These are phyloP conservation scores for Solea solea DNA, from an alignment of 2,113 vertebrate species.

Conservation along the genomic window DNA sequence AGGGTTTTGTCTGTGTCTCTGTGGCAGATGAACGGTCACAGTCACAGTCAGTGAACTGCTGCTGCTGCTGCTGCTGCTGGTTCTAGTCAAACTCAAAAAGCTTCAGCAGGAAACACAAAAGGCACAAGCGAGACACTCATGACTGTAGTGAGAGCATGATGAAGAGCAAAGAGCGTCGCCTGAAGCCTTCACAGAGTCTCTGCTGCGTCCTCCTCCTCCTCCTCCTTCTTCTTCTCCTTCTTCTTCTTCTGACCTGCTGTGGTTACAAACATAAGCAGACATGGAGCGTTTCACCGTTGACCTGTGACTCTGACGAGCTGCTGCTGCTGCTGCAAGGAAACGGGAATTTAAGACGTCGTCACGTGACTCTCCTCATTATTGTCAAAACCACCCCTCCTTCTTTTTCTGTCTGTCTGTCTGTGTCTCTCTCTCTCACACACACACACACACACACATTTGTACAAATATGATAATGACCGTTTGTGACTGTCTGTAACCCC, in stretches of 20 bases:
- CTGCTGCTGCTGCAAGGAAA: conserved; percentile 77
- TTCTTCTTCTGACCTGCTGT: conserved; percentile 2
- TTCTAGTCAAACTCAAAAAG: conserved; percentile 54
- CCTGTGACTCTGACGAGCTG: conserved; percentile 64
- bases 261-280: conserved; percentile 16
- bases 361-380: conserved; percentile 80
- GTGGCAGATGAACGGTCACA: conserved; percentile 13
- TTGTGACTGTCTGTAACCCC: too few species aligned
- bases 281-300: background rate
- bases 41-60: conserved; percentile 16
- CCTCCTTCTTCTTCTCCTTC: background rate
- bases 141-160: conserved; percentile 64
- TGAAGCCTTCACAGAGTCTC: conserved; percentile 52
- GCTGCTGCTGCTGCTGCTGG: conserved; percentile 17
- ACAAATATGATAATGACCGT: too few species aligned
- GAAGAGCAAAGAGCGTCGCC: conserved; percentile 61
- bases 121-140: conserved; percentile 45
- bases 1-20: conserved; percentile 5
- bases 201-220: background rate
- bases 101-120: conserved; percentile 37
- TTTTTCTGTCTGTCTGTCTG: background rate
- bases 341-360: conserved; percentile 80
- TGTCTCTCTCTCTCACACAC: background rate
- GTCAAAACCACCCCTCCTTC: conserved; percentile 44
- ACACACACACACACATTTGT: conserved; percentile 8